Base-by-base conservation (phyloP, 2,888 invertebrate species). In the Acanthacorydalis orientalis region DNA sequence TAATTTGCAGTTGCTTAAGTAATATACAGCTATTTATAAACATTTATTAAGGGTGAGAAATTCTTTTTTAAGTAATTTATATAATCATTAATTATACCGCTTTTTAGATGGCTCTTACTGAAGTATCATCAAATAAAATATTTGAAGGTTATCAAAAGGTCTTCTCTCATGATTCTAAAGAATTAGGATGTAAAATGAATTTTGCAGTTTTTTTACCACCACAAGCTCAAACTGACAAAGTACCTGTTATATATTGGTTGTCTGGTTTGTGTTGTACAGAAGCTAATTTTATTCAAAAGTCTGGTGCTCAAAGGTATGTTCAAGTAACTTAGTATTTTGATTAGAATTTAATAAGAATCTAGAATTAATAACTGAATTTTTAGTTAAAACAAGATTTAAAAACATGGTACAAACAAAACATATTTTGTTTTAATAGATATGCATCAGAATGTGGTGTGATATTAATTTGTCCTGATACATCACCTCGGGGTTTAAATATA, bases 201-300 rank as follows among this genome's bases (percentile, higher is more conserved):
- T 93, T 97, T 66, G 89, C 88, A 0, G 72, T 95, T 35, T 98
- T 81, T 61, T 60, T 96, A 45, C 97, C 97, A 12, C 83, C 89
- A 0, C 77, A 84, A 59, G 72, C 74, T 1, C 75, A 77, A 51
- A 68, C 69, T 46, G 67, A 67, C 12, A 72, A 73, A 56, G 67
- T 86, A 33, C 91, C 95, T 1, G 86, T 90, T 1, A 71, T 96
- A 10, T 95, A 89, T 63, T 96, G 83, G 74, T 70, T 96, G 0
- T 93, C 93, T 37, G 93, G 96, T 1, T 70, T 97, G 32, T 87
- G 87, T 0, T 97, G 97, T 64, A 90, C 80, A 10, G 96, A 98
- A 64, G 83, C 88, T 59, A 98, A 98, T 69, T 95, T 97, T 60
- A 83, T 95, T 52, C 80, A 85, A 45, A 98, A 98, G 68, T 80